These are phyloP conservation scores for Brachionus manjavacas DNA, from an alignment of 1,140 invertebrate species.

Conservation along the genomic window DNA sequence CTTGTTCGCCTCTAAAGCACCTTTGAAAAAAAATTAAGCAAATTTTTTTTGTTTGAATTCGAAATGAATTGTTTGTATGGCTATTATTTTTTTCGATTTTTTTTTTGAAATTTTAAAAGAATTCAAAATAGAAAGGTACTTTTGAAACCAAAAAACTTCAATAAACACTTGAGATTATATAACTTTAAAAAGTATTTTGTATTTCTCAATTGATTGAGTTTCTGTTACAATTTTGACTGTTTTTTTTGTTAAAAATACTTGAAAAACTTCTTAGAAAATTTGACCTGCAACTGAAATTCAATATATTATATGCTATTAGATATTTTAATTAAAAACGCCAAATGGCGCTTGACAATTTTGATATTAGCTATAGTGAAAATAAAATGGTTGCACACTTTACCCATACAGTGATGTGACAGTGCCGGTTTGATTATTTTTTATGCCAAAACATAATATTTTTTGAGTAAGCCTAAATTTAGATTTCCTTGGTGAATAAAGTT, in stretches of 20 bases:
- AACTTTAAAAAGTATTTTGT: background rate
- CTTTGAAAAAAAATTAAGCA: background rate
- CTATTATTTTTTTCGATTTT: background rate
- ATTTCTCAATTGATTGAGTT: background rate
- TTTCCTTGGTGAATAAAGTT: background rate
- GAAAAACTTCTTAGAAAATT: background rate
- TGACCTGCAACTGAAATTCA: background rate
- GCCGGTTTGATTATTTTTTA: background rate
- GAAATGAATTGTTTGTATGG: background rate
- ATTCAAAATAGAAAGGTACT: background rate
- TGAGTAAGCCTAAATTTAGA: background rate
- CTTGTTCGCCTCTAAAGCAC: background rate
- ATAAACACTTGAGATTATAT: background rate
- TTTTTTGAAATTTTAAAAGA: background rate
- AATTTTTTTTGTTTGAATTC: background rate
- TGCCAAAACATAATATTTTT: background rate
- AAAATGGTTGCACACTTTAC: too few species aligned
- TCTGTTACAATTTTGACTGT: background rate
- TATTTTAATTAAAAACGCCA: background rate
- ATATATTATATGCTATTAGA: background rate
- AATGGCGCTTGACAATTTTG: background rate
- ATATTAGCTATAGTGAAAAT: too few species aligned
- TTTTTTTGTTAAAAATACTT: background rate
- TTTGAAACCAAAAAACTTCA: background rate
- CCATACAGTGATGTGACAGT: background rate